These are phyloP conservation scores for Strix occidentalis DNA, from an alignment of 2,797 vertebrate species.

Conservation along the genomic window DNA sequence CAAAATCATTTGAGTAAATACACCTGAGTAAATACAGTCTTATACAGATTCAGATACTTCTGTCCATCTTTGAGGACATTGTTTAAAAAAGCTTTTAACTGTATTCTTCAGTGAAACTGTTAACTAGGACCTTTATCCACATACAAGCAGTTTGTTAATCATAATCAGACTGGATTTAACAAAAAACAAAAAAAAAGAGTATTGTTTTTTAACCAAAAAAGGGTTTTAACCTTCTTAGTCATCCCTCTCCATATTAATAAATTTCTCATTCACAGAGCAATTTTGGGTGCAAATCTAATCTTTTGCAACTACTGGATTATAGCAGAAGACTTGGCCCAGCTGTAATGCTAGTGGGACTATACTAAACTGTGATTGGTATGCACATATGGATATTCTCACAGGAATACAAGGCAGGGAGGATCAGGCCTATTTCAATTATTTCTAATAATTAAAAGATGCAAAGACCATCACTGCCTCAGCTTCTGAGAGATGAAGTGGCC, in stretches of 20 bases:
- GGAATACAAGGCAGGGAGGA: background rate
- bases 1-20: background rate
- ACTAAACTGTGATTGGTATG: background rate
- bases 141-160: background rate
- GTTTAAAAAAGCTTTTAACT: background rate
- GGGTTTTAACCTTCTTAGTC: fast-evolving
- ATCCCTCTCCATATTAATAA: background rate
- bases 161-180: background rate
- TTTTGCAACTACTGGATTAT: background rate
- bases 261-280: background rate
- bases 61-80: background rate
- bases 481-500: background rate
- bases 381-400: background rate
- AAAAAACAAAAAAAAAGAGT: background rate
- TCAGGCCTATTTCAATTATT: background rate
- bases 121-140: background rate
- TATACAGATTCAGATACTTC: background rate
- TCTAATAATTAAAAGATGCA: background rate
- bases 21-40: background rate
- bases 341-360: background rate
- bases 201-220: background rate
- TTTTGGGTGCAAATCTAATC: background rate
- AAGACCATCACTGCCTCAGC: background rate
- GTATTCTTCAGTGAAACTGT: background rate
- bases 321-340: background rate